Base-by-base conservation (phyloP, 2,113 vertebrate species). In the Tragulus kanchil region DNA sequence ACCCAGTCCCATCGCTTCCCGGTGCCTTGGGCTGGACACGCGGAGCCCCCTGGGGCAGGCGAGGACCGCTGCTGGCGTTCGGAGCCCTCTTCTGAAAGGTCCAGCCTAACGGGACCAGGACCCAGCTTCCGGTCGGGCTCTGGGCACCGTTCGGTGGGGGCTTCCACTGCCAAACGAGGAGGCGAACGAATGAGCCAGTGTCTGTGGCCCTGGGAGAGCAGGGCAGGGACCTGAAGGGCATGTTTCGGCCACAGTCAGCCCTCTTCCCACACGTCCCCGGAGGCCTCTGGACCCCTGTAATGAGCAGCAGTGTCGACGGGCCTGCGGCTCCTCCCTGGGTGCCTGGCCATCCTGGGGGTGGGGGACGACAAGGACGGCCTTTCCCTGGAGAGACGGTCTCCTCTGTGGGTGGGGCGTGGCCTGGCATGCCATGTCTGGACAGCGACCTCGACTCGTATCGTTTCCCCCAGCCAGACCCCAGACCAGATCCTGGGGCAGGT, bases 401-500 rank as follows among this genome's bases (percentile, higher is more conserved):
- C 56, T 79, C 6, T 26, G 16, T 90, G 67, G 52, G 15, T 75
- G 7, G 12, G 7, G 15, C 16, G 0, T 48, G 14, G 71, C 71
- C 59, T 56, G 48, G 15, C 59, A 13, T 78, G 25, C 69, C 42
- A 31, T 23, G 23, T 78, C 45, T 91, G 62, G 59, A 61, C 6
- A 94, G 71, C 50, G 31, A 42, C 61, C n/a, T 86, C 79, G 7
- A 79, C 0, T 79, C 14, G 8, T 73, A 11, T 50, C 5, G 61
- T 85, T 95, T 78, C n/a, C 73, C 58, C 79, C 71, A 31, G 77
- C 83, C 52, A 78, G 52, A 71, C 19, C 58, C 62, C 19, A 13
- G 56, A 65, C 83, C 64, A 88, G 62, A 94, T 87, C 96, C 85
- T 56, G 90, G 16, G 25, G 59, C 75, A 89, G 50, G 50, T n/a